Conservation (phyloP, 2,797 vertebrate species). For the Notolabrus celidotus region DNA sequence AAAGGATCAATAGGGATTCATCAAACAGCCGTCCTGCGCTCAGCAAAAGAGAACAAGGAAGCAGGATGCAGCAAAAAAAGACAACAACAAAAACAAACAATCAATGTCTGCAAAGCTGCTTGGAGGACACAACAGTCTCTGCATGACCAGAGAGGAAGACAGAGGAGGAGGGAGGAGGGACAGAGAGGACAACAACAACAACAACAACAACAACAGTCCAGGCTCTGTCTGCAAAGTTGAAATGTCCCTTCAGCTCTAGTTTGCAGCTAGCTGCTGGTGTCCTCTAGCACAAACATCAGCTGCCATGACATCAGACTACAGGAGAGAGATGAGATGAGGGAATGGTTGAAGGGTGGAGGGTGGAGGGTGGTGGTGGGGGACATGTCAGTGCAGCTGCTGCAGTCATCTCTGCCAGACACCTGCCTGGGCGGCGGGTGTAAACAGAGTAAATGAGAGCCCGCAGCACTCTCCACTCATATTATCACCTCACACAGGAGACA, state of each 20-base stretch:
- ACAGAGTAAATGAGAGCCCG: slow-evolving; percentile 27
- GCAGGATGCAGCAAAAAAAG: slow-evolving; percentile 40
- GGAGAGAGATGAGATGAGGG: slow-evolving; percentile 32
- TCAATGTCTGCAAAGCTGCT: slow-evolving; percentile 36
- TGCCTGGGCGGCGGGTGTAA: slow-evolving; percentile 47
- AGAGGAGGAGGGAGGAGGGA: neutral
- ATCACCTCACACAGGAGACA: slow-evolving; percentile 20
- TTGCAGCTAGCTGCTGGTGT: slow-evolving; percentile 49
- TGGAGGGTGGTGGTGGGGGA: slow-evolving; percentile 3
- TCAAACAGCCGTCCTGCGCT: slow-evolving; percentile 51
- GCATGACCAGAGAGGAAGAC: slow-evolving; percentile 2
- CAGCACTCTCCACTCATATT: slow-evolving; percentile 1
- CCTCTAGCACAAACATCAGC: slow-evolving; percentile 66
- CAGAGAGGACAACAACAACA: slow-evolving; percentile 33
- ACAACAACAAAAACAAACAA: slow-evolving; percentile 26
- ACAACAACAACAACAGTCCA: slow-evolving; percentile 39
- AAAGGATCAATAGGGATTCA: slow-evolving; percentile 74
- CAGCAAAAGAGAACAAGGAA: slow-evolving; percentile 57
- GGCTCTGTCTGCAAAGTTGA: slow-evolving; percentile 63
- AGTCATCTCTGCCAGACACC: slow-evolving; percentile 70
- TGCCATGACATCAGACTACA: slow-evolving; percentile 78
- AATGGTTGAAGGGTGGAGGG: slow-evolving; percentile 1
- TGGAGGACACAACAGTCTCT: slow-evolving; percentile 39
- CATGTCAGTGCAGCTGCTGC: slow-evolving; percentile 73
- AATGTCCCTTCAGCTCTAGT: slow-evolving; percentile 50